Base-by-base conservation (phyloP, 2,113 vertebrate genomes). In the Hemichromis elongatus region DNA sequence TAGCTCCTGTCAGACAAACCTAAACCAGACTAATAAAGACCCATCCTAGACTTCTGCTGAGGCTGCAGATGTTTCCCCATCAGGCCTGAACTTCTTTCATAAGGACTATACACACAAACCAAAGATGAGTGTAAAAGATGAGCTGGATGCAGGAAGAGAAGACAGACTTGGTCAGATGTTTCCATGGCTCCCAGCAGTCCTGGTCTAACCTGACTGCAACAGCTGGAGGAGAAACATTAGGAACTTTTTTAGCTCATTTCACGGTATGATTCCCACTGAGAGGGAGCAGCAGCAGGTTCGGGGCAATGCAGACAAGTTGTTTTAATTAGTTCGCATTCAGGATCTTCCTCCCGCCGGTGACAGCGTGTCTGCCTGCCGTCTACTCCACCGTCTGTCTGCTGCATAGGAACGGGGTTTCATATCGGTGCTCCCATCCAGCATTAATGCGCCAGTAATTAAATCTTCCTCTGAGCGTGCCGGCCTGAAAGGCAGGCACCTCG, bases 391-490 rank as follows among this genome's bases (percentile, higher is more conserved):
- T 26, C 40, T 73, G 68, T 47, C 42, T 47, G 4, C 68, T 47
- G 40, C 2, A 0, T 5, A 47, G 68, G 16, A 19, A 47, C 14
- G 9, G 21, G 24, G 50, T 40, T 78, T 80, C 45, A 0, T 66
- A 84, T 63, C 52, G 13, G 57, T 8, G 26, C 35, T 33, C 7
- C 54, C 42, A 73, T 73, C 40, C 66, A 73, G 68, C 68, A 73
- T 19, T 73, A 73, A 19, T 5, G 3, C 1, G 14, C 18, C 2
- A 16, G 24, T 83, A 80, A 83, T 88, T 83, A 88, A 90, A 86
- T 13, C 77, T 33, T 68, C 73, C 63, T 7, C 24, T 0, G 54
- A 79, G 7, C 16, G 2, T 1, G 26, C 52, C 24, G 5, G 68
- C 68, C 68, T 47, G 42, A 26, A 28, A 14, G 21, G 24, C 3